Evolutionary conservation across 2,797 vertebrate species (phyloP).

Genomic region (Tapera naevia): DNA sequence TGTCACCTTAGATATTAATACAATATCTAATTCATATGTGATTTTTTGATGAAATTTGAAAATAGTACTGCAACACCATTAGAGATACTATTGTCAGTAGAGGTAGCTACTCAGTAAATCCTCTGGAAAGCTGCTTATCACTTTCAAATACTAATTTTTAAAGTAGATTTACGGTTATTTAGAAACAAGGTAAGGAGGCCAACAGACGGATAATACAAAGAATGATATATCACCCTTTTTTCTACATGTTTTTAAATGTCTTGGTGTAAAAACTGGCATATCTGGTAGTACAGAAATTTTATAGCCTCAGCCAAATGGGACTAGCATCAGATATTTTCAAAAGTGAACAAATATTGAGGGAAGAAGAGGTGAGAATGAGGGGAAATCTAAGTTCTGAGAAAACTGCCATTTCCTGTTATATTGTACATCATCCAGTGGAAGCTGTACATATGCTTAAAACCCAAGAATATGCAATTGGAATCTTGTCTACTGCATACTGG

Average conservation of each 20-base stretch:
- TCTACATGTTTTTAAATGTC: not conserved
- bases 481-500: not conserved
- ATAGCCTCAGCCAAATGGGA: not conserved
- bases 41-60: not conserved
- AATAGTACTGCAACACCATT: not conserved
- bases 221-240: not conserved
- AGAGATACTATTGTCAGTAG: not conserved
- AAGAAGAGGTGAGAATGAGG: not conserved
- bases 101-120: not conserved
- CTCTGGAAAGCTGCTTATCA: not conserved
- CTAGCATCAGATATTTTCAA: not conserved
- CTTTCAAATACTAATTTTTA: not conserved
- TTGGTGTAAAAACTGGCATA: not conserved
- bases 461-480: not conserved
- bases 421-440: accelerated
- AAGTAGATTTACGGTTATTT: not conserved
- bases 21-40: not conserved
- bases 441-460: not conserved
- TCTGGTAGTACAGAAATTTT: not conserved
- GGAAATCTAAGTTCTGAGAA: not conserved
- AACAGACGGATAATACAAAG: not conserved
- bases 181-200: not conserved
- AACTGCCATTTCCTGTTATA: not conserved
- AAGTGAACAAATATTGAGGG: not conserved
- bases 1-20: not conserved